Evolutionary conservation across 2,888 invertebrate species (phyloP).

Genomic region (Emmelina monodactyla): DNA sequence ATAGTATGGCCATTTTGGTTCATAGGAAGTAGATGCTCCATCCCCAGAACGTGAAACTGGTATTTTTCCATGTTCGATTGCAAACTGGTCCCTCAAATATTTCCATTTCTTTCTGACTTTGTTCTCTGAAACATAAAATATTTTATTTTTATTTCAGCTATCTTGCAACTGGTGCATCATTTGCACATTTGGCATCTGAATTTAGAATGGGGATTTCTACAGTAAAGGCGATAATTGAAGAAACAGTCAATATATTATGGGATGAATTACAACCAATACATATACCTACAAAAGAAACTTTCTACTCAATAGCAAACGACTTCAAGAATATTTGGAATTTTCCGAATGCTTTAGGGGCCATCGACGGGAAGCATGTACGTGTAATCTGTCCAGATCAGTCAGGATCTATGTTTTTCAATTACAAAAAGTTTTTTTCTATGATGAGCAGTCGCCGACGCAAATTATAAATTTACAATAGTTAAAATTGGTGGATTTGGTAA

Average conservation of each 20-base stretch:
- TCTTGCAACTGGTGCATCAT: slow-evolving; percentile 2
- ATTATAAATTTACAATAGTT: slow-evolving; percentile 6
- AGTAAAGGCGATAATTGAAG: slow-evolving; percentile 10
- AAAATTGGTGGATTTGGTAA: slow-evolving; percentile 8
- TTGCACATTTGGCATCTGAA: slow-evolving; percentile 9
- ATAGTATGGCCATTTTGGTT: slow-evolving; percentile 16
- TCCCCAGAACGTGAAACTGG: slow-evolving; percentile 7
- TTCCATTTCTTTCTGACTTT: slow-evolving; percentile 17
- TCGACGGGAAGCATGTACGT: slow-evolving; percentile 9
- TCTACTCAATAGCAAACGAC: slow-evolving; percentile 3
- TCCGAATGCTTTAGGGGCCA: slow-evolving; percentile 3
- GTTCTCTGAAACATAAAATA: slow-evolving; percentile 12
- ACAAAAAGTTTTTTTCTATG: slow-evolving; percentile 7
- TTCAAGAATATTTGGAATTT: slow-evolving; percentile 4
- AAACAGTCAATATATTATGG: slow-evolving; percentile 9
- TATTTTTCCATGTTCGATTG: slow-evolving; percentile 12
- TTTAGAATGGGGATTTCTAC: slow-evolving; percentile 10
- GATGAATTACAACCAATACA: slow-evolving; percentile 7
- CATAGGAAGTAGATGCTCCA: slow-evolving; percentile 9
- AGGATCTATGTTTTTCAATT: slow-evolving; percentile 10
- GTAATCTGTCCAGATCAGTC: slow-evolving; percentile 2
- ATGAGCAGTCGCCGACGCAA: slow-evolving; percentile 7
- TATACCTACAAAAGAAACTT: slow-evolving; percentile 8
- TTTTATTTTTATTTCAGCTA: slow-evolving; percentile 4
- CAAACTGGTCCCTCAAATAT: slow-evolving; percentile 16